phyloP scores from a whole-genome alignment of 2,888 invertebrate species.

The Saturnia pavonia region DNA sequence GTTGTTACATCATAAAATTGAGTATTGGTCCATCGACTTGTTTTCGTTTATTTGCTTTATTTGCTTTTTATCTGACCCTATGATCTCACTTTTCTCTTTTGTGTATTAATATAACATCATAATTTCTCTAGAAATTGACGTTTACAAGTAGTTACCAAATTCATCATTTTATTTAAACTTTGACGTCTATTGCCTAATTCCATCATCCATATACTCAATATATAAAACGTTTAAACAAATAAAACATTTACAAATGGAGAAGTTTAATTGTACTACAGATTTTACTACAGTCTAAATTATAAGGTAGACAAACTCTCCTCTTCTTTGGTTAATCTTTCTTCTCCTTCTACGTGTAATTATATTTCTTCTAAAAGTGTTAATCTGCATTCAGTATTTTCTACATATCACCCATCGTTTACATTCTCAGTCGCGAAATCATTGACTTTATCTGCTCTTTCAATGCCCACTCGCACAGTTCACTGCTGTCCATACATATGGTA shows the following conservation, averaged over 20 bases:
- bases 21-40: constrained; percentile 34
- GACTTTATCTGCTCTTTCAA: too few species aligned
- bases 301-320: too few species aligned
- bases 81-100: constrained; percentile 38
- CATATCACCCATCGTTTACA: background rate
- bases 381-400: background rate
- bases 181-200: background rate
- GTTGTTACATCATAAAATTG: constrained; percentile 27
- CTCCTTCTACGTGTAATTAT: background rate
- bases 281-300: too few species aligned
- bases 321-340: too few species aligned
- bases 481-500: background rate
- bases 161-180: background rate
- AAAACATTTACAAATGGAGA: background rate
- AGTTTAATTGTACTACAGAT: background rate
- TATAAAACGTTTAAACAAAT: background rate
- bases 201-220: background rate
- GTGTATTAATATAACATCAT: constrained; percentile 20
- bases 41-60: constrained; percentile 39
- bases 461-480: too few species aligned
- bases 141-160: constrained; percentile 1
- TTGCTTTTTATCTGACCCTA: constrained; percentile 39
- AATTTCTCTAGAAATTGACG: constrained; percentile 12
- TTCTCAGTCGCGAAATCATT: background rate
- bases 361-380: background rate